Evolutionary conservation across 2,797 vertebrate species (phyloP).

Genomic region (Pangasius mekongensis): DNA sequence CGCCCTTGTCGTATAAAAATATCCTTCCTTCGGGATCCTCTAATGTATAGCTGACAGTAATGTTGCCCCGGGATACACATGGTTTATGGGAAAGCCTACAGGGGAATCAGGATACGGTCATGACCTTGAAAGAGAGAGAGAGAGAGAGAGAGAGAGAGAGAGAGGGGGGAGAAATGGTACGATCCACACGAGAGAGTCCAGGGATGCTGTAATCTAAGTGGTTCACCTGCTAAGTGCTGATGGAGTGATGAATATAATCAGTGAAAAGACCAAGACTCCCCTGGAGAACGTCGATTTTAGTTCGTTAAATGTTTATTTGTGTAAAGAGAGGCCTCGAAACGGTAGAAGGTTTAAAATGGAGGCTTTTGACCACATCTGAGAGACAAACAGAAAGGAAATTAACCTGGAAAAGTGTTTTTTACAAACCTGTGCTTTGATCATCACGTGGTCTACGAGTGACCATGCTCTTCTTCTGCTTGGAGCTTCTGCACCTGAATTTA

Average conservation of each 20-base stretch:
- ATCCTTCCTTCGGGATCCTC: not conserved
- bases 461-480: not conserved
- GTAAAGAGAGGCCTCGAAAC: not conserved
- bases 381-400: not conserved
- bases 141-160: not conserved
- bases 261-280: not conserved
- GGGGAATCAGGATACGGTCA: conserved; percentile 12
- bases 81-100: conserved; percentile 12
- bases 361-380: not conserved
- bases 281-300: not conserved
- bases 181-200: not conserved
- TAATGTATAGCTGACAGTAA: not conserved
- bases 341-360: not conserved
- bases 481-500: not conserved
- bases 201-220: conserved; percentile 1
- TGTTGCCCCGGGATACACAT: not conserved
- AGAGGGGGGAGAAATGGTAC: not conserved
- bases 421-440: not conserved
- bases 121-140: conserved; percentile 1
- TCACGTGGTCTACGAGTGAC: not conserved
- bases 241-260: not conserved
- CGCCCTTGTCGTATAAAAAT: conserved; percentile 15
- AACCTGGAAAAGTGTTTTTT: not conserved
- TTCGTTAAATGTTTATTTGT: conserved; percentile 3
- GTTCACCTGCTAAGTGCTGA: conserved; percentile 2